phyloP scores from a whole-genome alignment of 2,888 invertebrate species.

The Microplitis manilae region DNA sequence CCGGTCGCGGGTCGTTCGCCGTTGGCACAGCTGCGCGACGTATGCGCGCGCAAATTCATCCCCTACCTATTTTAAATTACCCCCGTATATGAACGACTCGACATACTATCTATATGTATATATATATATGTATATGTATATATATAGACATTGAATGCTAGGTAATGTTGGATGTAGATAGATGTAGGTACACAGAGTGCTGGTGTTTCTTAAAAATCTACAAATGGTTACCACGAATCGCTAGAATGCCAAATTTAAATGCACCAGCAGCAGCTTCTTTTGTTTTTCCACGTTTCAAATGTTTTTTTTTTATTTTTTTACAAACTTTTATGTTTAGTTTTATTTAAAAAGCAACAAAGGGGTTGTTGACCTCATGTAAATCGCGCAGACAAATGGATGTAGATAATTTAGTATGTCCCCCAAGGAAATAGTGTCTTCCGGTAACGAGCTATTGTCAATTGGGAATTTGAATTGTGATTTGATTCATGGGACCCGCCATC shows the following conservation, averaged over 20 bases:
- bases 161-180: background rate
- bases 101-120: background rate
- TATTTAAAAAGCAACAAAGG: no score
- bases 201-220: background rate
- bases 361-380: slow-evolving; percentile 9
- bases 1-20: slow-evolving; percentile 4
- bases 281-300: background rate
- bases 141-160: background rate
- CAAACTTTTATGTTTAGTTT: no score
- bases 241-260: background rate
- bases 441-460: slow-evolving; percentile 1
- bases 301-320: no score
- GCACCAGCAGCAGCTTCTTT: background rate
- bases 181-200: background rate
- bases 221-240: background rate
- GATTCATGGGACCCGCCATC: background rate
- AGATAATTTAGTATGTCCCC: background rate
- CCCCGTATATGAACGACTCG: background rate
- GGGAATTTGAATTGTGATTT: background rate
- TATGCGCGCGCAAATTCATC: slow-evolving; percentile 44
- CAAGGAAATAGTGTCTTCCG: background rate
- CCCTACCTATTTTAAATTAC: slow-evolving; percentile 37
- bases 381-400: background rate
- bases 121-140: background rate
- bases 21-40: slow-evolving; percentile 33